These are phyloP conservation scores for Okamejei kenojei DNA, from an alignment of 2,797 vertebrate genomes.

Conservation along the genomic window DNA sequence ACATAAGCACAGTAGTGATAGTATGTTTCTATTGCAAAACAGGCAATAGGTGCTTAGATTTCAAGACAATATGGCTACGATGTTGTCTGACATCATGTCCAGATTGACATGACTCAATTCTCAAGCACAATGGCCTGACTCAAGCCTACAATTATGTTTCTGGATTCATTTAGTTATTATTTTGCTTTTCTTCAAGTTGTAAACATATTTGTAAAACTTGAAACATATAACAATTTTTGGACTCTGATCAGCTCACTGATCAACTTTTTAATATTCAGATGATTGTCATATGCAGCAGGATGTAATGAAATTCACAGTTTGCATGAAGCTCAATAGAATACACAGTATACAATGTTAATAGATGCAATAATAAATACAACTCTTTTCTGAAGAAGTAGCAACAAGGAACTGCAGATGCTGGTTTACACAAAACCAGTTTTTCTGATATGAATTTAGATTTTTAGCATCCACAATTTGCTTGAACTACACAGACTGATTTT, in stretches of 20 bases:
- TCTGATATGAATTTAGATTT: background rate
- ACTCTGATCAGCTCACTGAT: too few relatives aligned
- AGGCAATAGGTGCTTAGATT: background rate
- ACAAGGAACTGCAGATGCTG: background rate
- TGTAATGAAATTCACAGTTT: too few relatives aligned
- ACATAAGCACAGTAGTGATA: background rate
- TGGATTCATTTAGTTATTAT: background rate
- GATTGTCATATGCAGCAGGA: too few relatives aligned
- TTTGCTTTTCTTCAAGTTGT: background rate
- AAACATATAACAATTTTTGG: background rate
- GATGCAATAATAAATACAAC: too few relatives aligned
- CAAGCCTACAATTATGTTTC: background rate
- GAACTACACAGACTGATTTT: background rate
- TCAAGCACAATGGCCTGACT: background rate
- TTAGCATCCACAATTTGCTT: background rate
- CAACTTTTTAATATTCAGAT: too few relatives aligned
- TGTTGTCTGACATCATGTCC: background rate
- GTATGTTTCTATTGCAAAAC: background rate
- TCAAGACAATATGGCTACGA: background rate
- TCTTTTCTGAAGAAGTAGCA: too few relatives aligned
- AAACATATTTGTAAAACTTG: background rate
- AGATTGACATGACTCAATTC: background rate
- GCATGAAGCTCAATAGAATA: too few relatives aligned
- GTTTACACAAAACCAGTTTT: background rate
- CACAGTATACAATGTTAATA: too few relatives aligned